Percentiles rank a stretch among this genome's conserved stretches.
These are phyloP conservation scores for Ctenodactylus gundi DNA, from an alignment of 2,113 vertebrate genomes.

Conservation along the genomic window DNA sequence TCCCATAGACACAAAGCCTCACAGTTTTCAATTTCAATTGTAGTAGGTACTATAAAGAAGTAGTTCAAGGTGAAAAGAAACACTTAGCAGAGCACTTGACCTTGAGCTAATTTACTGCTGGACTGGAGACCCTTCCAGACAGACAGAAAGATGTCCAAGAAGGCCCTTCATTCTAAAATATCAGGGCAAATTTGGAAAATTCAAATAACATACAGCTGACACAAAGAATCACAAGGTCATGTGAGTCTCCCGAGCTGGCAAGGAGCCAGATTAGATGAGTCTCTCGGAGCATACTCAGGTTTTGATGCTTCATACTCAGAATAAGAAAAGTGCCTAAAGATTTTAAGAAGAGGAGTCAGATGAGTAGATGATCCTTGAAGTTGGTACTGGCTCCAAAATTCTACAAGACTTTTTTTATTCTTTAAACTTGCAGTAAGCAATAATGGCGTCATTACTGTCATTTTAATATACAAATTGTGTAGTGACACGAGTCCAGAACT, in stretches of 20 bases:
- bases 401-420: not conserved
- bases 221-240: not conserved
- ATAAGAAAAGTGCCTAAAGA: not conserved
- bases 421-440: not conserved
- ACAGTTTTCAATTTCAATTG: not conserved
- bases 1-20: not conserved
- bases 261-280: fast-evolving
- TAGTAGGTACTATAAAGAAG: not conserved
- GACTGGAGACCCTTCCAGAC: not conserved
- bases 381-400: not conserved
- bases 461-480: not conserved
- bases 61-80: not conserved
- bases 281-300: not conserved
- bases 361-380: not conserved
- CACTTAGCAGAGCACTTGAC: not conserved
- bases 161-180: not conserved
- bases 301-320: not conserved
- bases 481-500: not conserved
- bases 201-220: not conserved
- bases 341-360: not conserved
- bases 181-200: not conserved
- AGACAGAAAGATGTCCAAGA: not conserved
- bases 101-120: not conserved
- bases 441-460: not conserved
- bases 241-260: too few relatives aligned